These are phyloP conservation scores for Papilio demoleus DNA, from an alignment of 2,888 invertebrate genomes.

Conservation along the genomic window DNA sequence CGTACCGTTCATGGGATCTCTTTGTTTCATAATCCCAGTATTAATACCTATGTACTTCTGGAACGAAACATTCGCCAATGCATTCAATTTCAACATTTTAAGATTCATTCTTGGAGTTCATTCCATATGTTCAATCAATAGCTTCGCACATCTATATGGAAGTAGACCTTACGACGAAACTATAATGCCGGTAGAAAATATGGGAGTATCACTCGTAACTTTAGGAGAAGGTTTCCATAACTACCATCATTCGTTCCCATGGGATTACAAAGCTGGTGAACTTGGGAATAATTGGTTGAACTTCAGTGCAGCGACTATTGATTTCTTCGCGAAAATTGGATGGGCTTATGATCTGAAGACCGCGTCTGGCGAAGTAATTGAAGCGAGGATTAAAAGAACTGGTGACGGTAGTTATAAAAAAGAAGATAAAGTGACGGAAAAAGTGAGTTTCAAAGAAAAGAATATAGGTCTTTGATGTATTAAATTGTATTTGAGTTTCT, in stretches of 20 bases:
- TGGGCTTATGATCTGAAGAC: constrained; percentile 64
- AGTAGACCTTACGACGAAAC: constrained; percentile 71
- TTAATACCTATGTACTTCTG: constrained; percentile 81
- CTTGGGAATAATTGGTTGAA: constrained; percentile 52
- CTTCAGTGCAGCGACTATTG: constrained; percentile 56
- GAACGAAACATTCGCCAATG: constrained; percentile 75
- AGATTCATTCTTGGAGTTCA: constrained; percentile 84
- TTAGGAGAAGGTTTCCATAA: constrained; percentile 65
- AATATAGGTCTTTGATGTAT: not conserved
- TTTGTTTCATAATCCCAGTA: constrained; percentile 71
- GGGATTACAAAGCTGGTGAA: constrained; percentile 59
- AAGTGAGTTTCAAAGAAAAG: not conserved
- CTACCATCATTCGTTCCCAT: constrained; percentile 62
- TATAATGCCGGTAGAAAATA: constrained; percentile 52
- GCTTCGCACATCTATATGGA: constrained; percentile 83
- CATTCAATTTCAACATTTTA: constrained; percentile 67
- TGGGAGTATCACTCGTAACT: constrained; percentile 48
- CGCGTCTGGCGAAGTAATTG: constrained; percentile 49
- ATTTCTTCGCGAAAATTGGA: constrained; percentile 60
- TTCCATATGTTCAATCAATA: constrained; percentile 86
- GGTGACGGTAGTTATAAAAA: constrained; percentile 52
- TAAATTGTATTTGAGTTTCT: no score
- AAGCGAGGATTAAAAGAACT: constrained; percentile 46
- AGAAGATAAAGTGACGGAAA: no score
- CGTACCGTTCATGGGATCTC: constrained; percentile 82